phyloP scores from a whole-genome alignment of 1,140 invertebrate species.

The Solenopsis invicta region DNA sequence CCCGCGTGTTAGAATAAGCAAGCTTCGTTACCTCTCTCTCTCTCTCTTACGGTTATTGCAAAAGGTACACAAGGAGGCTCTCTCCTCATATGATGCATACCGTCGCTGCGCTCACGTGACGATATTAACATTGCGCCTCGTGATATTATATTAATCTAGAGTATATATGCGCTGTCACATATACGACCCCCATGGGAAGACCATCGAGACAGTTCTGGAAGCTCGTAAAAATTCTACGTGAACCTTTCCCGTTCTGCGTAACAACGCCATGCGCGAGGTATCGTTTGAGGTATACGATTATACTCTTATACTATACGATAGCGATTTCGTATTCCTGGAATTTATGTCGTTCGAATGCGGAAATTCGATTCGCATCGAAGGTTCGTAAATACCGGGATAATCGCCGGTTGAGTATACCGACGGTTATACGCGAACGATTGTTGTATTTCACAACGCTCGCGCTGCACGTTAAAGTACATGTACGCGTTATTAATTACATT shows the following conservation, averaged over 20 bases:
- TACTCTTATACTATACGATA: background rate
- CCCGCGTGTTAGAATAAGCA: slow-evolving; percentile 51
- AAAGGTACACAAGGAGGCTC: slow-evolving; percentile 41
- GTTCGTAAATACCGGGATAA: slow-evolving; percentile 47
- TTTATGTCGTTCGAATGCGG: slow-evolving; percentile 36
- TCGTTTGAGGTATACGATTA: slow-evolving; percentile 38
- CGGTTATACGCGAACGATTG: background rate
- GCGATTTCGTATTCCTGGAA: slow-evolving; percentile 42
- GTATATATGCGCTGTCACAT: slow-evolving; percentile 26
- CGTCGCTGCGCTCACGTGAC: slow-evolving; percentile 65
- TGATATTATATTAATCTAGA: slow-evolving; percentile 74
- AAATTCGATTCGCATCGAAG: slow-evolving; percentile 24
- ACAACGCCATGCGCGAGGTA: slow-evolving; percentile 37
- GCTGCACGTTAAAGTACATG: background rate
- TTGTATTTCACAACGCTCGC: slow-evolving; percentile 30
- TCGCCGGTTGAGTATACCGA: slow-evolving; percentile 4
- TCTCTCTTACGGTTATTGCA: slow-evolving; percentile 77
- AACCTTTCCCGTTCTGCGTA: slow-evolving; percentile 30
- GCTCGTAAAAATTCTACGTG: slow-evolving; percentile 65
- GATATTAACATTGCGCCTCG: slow-evolving; percentile 78
- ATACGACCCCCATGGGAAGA: background rate
- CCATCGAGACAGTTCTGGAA: slow-evolving; percentile 35
- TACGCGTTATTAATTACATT: background rate
- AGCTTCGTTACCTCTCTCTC: slow-evolving; percentile 76
- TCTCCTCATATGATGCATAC: slow-evolving; percentile 76